Base-by-base conservation (phyloP, 2,797 vertebrate species). In the Lepilemur ruficaudatus region DNA sequence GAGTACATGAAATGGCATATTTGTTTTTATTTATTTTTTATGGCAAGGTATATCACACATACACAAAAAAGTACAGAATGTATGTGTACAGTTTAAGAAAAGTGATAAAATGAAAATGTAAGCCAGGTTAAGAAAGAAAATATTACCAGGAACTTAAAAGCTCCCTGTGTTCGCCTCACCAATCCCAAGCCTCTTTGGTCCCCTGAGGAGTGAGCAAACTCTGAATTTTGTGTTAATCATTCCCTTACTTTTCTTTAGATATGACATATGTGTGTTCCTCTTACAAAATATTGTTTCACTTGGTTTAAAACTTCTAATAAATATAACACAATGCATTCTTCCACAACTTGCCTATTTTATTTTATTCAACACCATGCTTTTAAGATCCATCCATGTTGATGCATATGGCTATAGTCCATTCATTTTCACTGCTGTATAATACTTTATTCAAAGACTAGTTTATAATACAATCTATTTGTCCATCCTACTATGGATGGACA, bases 141-240 rank as follows among this genome's bases (percentile, higher is more conserved):
- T 15, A 86, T 46, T 78, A 52, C 14, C 20, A 46, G 30, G 8
- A 61, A 80, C 7, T 8, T 43, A 73, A 79, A 94, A 43, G 32
- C 4, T 17, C 35, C 17, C 2, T 1, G 0, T 59, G 41, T 43
- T 72, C 0, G 12, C 15, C 25, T 46, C 35, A 82, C 38, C 38
- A 12, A 48, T 28, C 3, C 38, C 46, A 70, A 12, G 32, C 8
- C 52, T 83, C 81, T 86, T 61, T 84, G 63, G 32, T 28, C 63
- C 9, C 46, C 23, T 28, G n/a, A 83, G 9, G 50, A 30, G 25
- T 38, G 17, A 69, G 76, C 65, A 88, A 80, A 94, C 72, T 52
- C 55, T 93, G 79, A 93, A 82, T 95, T 55, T 96, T 69, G 25
- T 50, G 43, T 90, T 90, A 78, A 67, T 79, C 28, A 61, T 69